phyloP scores from a whole-genome alignment of 2,888 invertebrate species.

The Stictocephala bisonia region DNA sequence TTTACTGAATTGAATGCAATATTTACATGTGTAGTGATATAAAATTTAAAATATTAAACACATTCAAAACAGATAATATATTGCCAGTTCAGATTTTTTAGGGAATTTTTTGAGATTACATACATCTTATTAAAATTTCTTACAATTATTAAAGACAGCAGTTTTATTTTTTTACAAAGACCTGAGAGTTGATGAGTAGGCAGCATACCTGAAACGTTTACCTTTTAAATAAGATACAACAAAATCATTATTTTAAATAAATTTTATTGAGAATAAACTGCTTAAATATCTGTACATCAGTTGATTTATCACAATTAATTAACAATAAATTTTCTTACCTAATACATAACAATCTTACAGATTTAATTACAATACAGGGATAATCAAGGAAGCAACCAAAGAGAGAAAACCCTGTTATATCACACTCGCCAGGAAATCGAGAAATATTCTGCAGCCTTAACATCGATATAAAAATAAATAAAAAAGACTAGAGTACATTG shows the following conservation, averaged over 20 bases:
- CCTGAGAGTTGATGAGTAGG: too few species aligned
- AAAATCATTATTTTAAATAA: constrained; percentile 10
- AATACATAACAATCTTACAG: constrained; percentile 10
- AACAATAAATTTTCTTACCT: constrained; percentile 35
- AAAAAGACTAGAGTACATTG: constrained; percentile 23
- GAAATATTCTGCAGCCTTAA: constrained; percentile 34
- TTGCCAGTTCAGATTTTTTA: too few species aligned
- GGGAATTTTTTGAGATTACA: too few species aligned
- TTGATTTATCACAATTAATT: constrained; percentile 36
- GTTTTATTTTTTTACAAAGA: too few species aligned
- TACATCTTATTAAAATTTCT: too few species aligned
- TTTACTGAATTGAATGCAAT: too few species aligned
- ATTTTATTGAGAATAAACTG: constrained; percentile 32
- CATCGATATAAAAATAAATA: constrained; percentile 23
- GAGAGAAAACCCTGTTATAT: not conserved
- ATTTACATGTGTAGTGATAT: too few species aligned
- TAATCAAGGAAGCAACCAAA: not conserved
- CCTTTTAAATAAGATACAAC: too few species aligned
- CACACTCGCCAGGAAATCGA: not conserved
- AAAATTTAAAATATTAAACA: too few species aligned
- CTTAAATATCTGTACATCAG: constrained; percentile 41
- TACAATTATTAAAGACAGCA: too few species aligned
- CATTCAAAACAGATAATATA: too few species aligned
- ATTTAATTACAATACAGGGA: not conserved
- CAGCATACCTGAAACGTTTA: too few species aligned